phyloP scores from a whole-genome alignment of 1,140 invertebrate genomes.

The Globodera ellingtonae region DNA sequence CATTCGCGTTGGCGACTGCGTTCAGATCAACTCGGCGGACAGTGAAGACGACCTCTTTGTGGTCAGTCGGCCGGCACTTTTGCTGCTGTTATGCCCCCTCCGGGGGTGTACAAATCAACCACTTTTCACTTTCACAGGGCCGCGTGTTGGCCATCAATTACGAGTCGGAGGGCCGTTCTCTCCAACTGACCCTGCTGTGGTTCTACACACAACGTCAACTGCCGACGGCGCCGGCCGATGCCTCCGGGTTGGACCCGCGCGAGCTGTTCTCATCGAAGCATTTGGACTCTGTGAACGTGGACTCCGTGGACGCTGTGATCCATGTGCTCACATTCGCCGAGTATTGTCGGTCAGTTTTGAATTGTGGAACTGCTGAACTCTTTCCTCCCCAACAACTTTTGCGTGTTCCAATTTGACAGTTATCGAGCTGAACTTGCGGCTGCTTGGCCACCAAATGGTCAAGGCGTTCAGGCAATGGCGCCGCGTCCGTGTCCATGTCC shows the following conservation, averaged over 20 bases:
- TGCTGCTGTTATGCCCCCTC: background rate
- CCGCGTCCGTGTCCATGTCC: background rate
- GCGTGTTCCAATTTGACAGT: background rate
- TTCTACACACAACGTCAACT: conserved; percentile 21
- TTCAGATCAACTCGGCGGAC: conserved; percentile 22
- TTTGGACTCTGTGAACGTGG: conserved; percentile 27
- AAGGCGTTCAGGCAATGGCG: background rate
- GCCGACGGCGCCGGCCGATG: background rate
- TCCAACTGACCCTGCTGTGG: conserved; percentile 19
- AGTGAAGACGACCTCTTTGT: conserved; percentile 24
- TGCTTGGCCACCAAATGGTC: background rate
- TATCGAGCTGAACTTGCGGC: background rate
- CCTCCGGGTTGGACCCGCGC: background rate
- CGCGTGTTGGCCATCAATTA: conserved; percentile 20
- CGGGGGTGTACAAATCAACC: background rate
- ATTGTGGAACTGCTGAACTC: too few relatives aligned
- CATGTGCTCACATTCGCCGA: conserved; percentile 13
- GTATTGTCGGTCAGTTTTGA: background rate
- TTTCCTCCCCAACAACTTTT: background rate
- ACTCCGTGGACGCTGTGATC: conserved; percentile 13
- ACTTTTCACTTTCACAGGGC: conserved; percentile 14
- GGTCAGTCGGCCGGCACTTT: conserved; percentile 1
- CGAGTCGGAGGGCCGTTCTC: background rate
- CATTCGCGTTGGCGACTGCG: conserved; percentile 19
- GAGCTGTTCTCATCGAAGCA: conserved; percentile 23